Conservation (phyloP, 1,140 invertebrate genomes). For the Psix sp. region DNA sequence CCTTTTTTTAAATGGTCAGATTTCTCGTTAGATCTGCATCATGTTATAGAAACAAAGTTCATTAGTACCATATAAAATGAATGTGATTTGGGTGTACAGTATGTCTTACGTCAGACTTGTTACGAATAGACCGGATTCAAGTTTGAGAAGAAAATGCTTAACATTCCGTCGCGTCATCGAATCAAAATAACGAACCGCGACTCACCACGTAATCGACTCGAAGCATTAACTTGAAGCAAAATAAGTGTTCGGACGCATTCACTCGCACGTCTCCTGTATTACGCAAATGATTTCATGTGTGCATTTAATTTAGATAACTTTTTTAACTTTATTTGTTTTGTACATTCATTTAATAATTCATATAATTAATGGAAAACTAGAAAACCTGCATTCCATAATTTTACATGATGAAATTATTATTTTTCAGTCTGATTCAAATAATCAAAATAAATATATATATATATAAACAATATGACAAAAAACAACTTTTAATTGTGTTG, state of each 20-base stretch:
- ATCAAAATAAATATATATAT: too few species aligned
- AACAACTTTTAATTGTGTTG: too few species aligned
- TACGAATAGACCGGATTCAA: conserved; percentile 36
- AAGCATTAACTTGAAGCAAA: conserved; percentile 35
- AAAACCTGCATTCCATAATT: too few species aligned
- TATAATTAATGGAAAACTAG: too few species aligned
- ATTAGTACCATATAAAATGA: too few species aligned
- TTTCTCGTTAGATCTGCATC: background rate
- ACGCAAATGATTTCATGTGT: conserved; percentile 57
- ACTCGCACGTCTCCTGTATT: conserved; percentile 56
- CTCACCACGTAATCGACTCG: conserved; percentile 44
- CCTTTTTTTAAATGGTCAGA: background rate
- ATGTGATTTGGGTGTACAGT: background rate
- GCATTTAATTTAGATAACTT: too few species aligned
- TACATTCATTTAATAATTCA: too few species aligned
- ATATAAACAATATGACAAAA: too few species aligned
- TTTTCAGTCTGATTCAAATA: too few species aligned
- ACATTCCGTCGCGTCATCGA: conserved; percentile 41
- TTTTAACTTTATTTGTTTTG: too few species aligned
- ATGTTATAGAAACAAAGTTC: too few species aligned
- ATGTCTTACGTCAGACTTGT: conserved; percentile 33
- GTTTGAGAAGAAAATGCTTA: conserved; percentile 40
- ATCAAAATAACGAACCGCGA: conserved; percentile 49
- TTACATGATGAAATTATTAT: too few species aligned
- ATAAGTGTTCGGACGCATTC: conserved; percentile 37